A percentile compares a stretch with the other conserved stretches of the same genome.
Evolutionary conservation across 1,140 invertebrate genomes (phyloP).

Genomic region (Papilio aristodemus): DNA sequence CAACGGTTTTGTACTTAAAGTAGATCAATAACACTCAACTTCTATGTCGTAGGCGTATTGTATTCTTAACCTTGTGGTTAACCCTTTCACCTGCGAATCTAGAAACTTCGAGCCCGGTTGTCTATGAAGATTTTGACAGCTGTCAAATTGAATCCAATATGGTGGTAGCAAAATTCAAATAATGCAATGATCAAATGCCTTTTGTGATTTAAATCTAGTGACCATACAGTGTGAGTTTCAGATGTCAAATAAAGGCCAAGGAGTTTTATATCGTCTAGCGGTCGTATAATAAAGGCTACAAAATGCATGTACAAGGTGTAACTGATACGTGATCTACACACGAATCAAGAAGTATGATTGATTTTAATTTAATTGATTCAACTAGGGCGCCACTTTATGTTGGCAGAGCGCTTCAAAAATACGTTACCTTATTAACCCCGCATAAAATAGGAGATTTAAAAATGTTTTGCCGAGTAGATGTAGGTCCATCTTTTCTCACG

Average conservation of each 20-base stretch:
- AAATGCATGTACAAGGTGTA: neutral
- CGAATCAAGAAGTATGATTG: neutral
- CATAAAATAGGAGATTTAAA: too few species aligned
- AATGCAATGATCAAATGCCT: slow-evolving; percentile 26
- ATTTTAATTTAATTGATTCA: neutral
- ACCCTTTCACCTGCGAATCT: slow-evolving; percentile 50
- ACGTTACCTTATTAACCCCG: too few species aligned
- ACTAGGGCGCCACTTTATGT: neutral
- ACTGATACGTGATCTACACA: slow-evolving; percentile 7
- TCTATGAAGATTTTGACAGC: slow-evolving; percentile 38
- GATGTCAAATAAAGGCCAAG: slow-evolving; percentile 2
- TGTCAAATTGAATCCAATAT: slow-evolving; percentile 35
- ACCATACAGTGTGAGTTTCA: neutral
- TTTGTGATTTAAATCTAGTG: slow-evolving; percentile 16
- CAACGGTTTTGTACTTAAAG: slow-evolving; percentile 22
- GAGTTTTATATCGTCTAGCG: neutral
- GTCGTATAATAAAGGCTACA: neutral
- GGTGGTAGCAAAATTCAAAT: slow-evolving; percentile 34
- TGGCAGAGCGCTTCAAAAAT: too few species aligned
- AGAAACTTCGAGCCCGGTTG: slow-evolving; percentile 42
- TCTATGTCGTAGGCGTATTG: slow-evolving; percentile 27
- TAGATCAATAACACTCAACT: slow-evolving; percentile 26
- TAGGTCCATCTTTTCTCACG: too few species aligned
- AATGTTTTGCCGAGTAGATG: too few species aligned
- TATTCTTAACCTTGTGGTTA: slow-evolving; percentile 47